Conservation (phyloP, 2,888 invertebrate species). For the Pachymerium ferrugineum region DNA sequence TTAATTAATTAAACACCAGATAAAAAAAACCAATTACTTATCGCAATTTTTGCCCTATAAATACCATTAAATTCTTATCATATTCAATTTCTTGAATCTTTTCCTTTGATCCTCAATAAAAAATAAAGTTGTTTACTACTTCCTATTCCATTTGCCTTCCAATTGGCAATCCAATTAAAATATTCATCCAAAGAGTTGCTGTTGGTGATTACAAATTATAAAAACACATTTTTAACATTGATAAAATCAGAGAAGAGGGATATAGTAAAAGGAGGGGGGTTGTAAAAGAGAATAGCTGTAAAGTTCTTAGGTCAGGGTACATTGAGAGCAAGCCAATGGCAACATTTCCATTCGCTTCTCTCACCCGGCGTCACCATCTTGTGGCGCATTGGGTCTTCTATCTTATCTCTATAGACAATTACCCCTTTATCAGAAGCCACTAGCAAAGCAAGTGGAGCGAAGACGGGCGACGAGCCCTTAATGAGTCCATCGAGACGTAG, state of each 20-base stretch:
- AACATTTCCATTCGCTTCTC: constrained; percentile 18
- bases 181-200: no score
- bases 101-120: no score
- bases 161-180: no score
- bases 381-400: background rate
- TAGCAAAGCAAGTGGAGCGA: background rate
- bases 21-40: no score
- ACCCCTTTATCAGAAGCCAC: constrained; percentile 6
- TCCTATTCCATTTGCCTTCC: no score
- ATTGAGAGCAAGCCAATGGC: constrained; percentile 5
- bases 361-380: background rate
- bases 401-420: constrained; percentile 14
- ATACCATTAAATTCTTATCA: no score
- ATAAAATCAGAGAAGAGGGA: background rate
- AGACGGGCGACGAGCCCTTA: constrained; percentile 23
- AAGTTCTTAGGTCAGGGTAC: background rate
- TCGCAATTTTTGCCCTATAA: no score
- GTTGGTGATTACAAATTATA: no score
- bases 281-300: background rate
- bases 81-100: no score
- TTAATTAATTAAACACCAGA: no score
- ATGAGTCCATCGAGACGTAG: constrained; percentile 16
- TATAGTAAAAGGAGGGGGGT: background rate
- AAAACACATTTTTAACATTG: no score
- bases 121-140: no score